Base-by-base conservation (phyloP, 1,140 invertebrate species). In the Nixonia krombeini region DNA sequence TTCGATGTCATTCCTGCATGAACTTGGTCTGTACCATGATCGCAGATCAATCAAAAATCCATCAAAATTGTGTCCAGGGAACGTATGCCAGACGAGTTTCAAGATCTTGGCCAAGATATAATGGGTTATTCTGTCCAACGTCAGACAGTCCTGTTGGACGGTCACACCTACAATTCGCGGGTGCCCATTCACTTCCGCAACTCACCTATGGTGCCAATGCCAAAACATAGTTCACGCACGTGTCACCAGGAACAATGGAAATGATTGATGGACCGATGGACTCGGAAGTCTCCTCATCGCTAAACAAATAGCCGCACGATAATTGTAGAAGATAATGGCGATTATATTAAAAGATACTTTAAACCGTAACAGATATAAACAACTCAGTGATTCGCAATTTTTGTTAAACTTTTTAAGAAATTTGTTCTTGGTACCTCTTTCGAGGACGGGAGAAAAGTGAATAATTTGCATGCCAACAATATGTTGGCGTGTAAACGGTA, bases 211-310 rank as follows among this genome's bases (percentile, higher is more conserved):
- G 68, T 52, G 70, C 64, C 53, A 35, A 51, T 82, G 80, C 80
- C 81, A 83, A 82, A 83, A 83, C 79, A 83, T 73, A 56, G 37
- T 76, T 73, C 73, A 74, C 41, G 45, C 38, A 38, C 55, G 66
- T 75, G 73, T 81, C 73, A 70, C 16, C 7, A 15, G 33, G 50
- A 44, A 74, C 56, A 73, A 78, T 61, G 25, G 15, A 16, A 12
- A 21, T 82, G 80, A 83, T 82, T 38, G 79, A 83, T 83, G 67
- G 16, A 45, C 55, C 42, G 16, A 31, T 31, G 12, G 12, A 31
- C 29, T 31, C 9, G 29, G 29, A 13, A n/a, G n/a, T n/a, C n/a
- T n/a, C n/a, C n/a, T n/a, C n/a, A n/a, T n/a, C n/a, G n/a, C n/a
- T n/a, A n/a, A n/a, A n/a, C n/a, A 26, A 26, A 26, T 26, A 26